These are phyloP conservation scores for Entomobrya proxima DNA, from an alignment of 2,888 invertebrate species.

Conservation along the genomic window DNA sequence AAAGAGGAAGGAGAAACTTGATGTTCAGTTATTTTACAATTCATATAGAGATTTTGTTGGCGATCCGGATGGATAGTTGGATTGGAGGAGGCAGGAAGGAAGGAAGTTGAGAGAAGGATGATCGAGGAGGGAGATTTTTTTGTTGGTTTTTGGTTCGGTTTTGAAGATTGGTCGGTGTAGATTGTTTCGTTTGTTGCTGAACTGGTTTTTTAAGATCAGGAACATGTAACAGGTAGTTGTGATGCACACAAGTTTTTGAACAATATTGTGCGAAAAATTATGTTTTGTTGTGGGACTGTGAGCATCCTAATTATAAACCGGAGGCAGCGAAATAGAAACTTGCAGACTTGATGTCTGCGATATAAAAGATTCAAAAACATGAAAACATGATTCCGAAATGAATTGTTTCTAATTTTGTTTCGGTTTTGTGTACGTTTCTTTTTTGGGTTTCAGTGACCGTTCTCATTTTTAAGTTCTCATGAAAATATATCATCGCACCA, in stretches of 20 bases:
- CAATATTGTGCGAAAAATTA: no score
- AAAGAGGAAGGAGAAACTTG: slow-evolving; percentile 47
- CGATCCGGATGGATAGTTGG: slow-evolving; percentile 55
- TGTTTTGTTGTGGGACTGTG: no score
- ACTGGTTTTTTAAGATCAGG: neutral
- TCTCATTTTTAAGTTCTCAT: slow-evolving; percentile 33
- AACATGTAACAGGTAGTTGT: slow-evolving; percentile 25
- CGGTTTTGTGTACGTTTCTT: neutral
- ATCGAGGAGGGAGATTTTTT: slow-evolving; percentile 12
- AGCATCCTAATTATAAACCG: no score
- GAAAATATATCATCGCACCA: neutral
- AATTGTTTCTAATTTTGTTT: no score
- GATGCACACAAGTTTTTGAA: no score
- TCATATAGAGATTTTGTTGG: slow-evolving; percentile 64
- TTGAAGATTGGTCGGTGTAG: neutral
- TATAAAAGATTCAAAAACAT: no score
- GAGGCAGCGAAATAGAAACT: neutral
- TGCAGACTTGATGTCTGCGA: slow-evolving; percentile 9
- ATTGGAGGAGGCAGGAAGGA: slow-evolving; percentile 51
- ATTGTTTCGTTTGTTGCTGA: neutral
- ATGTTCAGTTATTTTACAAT: slow-evolving; percentile 64
- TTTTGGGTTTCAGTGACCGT: neutral
- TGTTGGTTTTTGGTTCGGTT: neutral
- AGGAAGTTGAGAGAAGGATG: slow-evolving; percentile 43
- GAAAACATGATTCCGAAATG: no score